Evolutionary conservation across 2,888 invertebrate genomes (phyloP).

Genomic region (Prosopocoilus inquinatus): DNA sequence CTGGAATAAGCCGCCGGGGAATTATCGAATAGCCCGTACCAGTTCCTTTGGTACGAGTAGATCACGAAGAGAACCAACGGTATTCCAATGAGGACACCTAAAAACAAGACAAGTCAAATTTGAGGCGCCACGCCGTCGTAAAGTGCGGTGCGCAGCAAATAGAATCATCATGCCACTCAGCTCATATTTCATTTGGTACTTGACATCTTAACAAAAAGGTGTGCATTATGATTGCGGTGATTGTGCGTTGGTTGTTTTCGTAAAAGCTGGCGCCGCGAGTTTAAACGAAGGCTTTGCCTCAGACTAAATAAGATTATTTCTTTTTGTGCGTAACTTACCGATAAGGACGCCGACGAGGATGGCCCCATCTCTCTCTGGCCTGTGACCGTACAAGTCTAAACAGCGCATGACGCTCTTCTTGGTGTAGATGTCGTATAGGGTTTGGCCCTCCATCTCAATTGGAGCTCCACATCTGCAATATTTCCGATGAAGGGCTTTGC

Average conservation of each 20-base stretch:
- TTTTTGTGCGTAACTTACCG: too few relatives aligned
- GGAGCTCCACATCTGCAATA: constrained; percentile 63
- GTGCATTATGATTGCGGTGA: too few relatives aligned
- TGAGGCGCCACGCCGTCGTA: too few relatives aligned
- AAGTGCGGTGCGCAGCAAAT: too few relatives aligned
- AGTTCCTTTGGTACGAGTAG: constrained; percentile 63
- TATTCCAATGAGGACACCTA: constrained; percentile 65
- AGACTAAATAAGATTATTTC: too few relatives aligned
- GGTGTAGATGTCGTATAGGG: constrained; percentile 58
- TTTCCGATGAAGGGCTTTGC: not conserved
- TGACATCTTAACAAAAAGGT: too few relatives aligned
- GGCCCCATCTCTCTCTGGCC: constrained; percentile 67
- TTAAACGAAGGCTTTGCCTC: too few relatives aligned
- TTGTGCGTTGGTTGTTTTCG: too few relatives aligned
- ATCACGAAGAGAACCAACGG: constrained; percentile 62
- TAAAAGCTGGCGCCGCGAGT: too few relatives aligned
- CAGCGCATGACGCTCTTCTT: constrained; percentile 63
- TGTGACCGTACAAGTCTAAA: constrained; percentile 61
- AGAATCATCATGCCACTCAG: too few relatives aligned
- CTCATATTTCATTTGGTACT: too few relatives aligned
- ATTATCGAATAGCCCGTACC: constrained; percentile 58
- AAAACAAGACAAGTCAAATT: constrained; percentile 22
- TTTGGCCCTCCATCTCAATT: constrained; percentile 60
- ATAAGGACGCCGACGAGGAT: constrained; percentile 68
- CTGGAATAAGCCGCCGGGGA: constrained; percentile 63